phyloP scores from a whole-genome alignment of 2,113 vertebrate species.

The Cinclus cinclus region DNA sequence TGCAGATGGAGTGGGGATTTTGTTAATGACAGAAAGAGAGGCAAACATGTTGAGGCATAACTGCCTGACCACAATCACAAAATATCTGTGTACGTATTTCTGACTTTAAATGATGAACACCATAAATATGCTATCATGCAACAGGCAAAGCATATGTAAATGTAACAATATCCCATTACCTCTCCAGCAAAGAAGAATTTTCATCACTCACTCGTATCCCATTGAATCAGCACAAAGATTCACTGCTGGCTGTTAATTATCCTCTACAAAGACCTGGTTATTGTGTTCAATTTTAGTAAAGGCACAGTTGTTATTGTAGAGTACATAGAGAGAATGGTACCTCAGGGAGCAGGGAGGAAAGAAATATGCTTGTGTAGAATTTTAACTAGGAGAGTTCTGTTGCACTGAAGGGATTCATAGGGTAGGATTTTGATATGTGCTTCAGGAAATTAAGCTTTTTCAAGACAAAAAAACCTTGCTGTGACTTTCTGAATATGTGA shows the following conservation, averaged over 20 bases:
- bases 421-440: slow-evolving; percentile 38
- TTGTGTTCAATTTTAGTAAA: slow-evolving; percentile 60
- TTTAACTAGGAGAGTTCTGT: slow-evolving; percentile 48
- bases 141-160: slow-evolving; percentile 33
- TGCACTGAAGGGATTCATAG: slow-evolving; percentile 17
- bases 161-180: slow-evolving; percentile 5
- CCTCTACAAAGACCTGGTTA: slow-evolving; percentile 58
- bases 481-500: neutral
- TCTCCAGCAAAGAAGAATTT: slow-evolving; percentile 59
- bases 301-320: slow-evolving; percentile 48
- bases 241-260: slow-evolving; percentile 66
- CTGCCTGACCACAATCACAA: slow-evolving; percentile 12
- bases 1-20: slow-evolving; percentile 62
- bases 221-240: slow-evolving; percentile 60
- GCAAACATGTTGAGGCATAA: slow-evolving; percentile 39
- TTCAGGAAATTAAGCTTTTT: slow-evolving; percentile 63
- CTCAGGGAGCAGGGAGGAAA: slow-evolving; percentile 26
- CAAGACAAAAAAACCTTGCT: slow-evolving; percentile 31
- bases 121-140: slow-evolving; percentile 11
- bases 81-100: slow-evolving; percentile 24
- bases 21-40: slow-evolving; percentile 37
- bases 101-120: slow-evolving; percentile 26
- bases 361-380: slow-evolving; percentile 9
- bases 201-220: slow-evolving; percentile 54
- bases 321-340: slow-evolving; percentile 28